phyloP scores from a whole-genome alignment of 2,113 vertebrate genomes.

The Callaeas wilsoni region DNA sequence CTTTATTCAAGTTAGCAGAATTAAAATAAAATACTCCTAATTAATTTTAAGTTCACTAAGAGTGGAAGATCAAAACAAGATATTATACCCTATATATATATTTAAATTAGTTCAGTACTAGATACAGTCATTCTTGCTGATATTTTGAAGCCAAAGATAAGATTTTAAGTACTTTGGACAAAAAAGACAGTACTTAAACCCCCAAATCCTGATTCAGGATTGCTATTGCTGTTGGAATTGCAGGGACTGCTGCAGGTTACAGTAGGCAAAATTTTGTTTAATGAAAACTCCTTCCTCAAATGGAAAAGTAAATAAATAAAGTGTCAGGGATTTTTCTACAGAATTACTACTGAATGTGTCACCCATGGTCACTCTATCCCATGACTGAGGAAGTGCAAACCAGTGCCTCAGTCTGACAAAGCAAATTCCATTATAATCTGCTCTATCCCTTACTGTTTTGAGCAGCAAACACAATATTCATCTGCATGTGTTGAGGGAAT shows the following conservation, averaged over 20 bases:
- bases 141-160: not conserved
- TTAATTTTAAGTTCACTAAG: not conserved
- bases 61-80: slow-evolving; percentile 29
- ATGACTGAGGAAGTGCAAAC: not conserved
- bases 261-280: not conserved
- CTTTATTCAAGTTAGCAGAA: slow-evolving; percentile 8
- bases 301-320: not conserved
- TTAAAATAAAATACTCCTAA: not conserved
- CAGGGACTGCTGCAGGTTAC: not conserved
- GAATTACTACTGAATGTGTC: not conserved
- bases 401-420: not conserved
- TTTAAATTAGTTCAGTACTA: slow-evolving; percentile 19
- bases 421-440: not conserved
- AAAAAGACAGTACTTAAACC: not conserved
- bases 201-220: not conserved
- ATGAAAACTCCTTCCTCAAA: not conserved
- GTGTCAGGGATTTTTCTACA: not conserved
- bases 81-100: not conserved
- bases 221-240: not conserved
- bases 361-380: not conserved
- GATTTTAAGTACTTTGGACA: not conserved
- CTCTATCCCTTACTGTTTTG: not conserved
- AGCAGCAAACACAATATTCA: not conserved
- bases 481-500: not conserved
- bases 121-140: slow-evolving; percentile 28